phyloP scores from a whole-genome alignment of 2,888 invertebrate species.

The Amorpha juglandis region DNA sequence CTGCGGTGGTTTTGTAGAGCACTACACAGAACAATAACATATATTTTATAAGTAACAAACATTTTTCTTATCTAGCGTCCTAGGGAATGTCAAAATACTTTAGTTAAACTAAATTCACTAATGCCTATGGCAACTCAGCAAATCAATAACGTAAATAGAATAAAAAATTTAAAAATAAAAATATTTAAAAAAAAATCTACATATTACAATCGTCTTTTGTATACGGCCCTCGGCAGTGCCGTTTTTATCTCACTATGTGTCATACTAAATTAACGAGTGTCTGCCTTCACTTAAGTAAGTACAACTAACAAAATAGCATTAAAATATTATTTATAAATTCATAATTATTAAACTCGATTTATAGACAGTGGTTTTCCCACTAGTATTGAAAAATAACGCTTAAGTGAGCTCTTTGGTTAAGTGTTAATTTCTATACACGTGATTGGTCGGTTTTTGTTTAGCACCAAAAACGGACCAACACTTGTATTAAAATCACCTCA shows the following conservation, averaged over 20 bases:
- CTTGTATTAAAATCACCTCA: too few species aligned
- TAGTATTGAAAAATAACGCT: too few species aligned
- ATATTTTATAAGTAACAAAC: too few species aligned
- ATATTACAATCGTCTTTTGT: not conserved
- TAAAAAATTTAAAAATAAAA: not conserved
- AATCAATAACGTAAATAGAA: not conserved
- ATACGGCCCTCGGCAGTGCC: not conserved
- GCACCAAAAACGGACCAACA: too few species aligned
- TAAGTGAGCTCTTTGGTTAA: too few species aligned
- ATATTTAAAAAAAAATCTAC: not conserved
- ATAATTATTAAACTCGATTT: not conserved
- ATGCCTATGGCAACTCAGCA: slow-evolving; percentile 6
- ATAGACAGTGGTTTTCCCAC: not conserved
- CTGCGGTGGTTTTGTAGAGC: too few species aligned
- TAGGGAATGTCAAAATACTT: not conserved
- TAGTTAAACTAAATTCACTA: not conserved
- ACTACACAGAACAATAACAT: too few species aligned
- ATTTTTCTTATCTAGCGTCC: not conserved
- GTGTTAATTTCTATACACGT: too few species aligned
- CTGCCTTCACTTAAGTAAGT: not conserved
- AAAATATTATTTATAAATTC: not conserved
- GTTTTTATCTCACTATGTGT: not conserved
- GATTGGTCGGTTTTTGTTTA: too few species aligned
- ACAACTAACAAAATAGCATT: not conserved
- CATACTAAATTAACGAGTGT: not conserved